These are phyloP conservation scores for Psilopogon haemacephalus DNA, from an alignment of 2,113 vertebrate species.

Conservation along the genomic window DNA sequence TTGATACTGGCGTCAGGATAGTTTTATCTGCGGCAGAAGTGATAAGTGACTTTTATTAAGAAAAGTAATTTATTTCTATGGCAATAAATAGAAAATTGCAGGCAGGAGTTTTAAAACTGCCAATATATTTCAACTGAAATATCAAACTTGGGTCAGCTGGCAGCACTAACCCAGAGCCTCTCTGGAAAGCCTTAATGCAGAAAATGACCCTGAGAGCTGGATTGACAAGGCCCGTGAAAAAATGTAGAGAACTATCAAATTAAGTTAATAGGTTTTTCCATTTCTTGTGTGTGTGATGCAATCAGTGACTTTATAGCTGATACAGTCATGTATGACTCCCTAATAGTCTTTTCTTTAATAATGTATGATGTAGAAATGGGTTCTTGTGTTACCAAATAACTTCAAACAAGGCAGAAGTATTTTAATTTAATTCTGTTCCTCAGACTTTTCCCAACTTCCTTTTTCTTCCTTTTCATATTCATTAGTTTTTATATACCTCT, in stretches of 20 bases:
- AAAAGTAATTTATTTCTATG: background rate
- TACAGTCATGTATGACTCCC: background rate
- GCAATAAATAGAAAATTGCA: background rate
- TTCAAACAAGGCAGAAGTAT: background rate
- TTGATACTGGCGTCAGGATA: background rate
- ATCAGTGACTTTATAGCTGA: background rate
- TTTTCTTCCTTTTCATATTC: background rate
- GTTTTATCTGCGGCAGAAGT: background rate
- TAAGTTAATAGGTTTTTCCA: background rate
- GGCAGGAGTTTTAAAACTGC: background rate
- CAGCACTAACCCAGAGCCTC: background rate
- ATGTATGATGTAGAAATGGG: background rate
- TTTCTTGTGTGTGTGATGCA: background rate
- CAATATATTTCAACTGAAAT: background rate
- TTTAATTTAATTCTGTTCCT: background rate
- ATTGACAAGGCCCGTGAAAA: background rate
- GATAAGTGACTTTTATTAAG: background rate
- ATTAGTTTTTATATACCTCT: background rate
- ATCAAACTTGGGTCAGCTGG: background rate
- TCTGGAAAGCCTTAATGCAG: background rate
- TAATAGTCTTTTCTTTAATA: background rate
- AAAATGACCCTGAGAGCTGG: background rate
- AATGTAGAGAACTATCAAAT: accelerated
- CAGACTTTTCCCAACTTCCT: background rate
- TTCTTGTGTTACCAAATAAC: background rate